phyloP scores from a whole-genome alignment of 2,113 vertebrate species.

The Dendrocopos noguchii region DNA sequence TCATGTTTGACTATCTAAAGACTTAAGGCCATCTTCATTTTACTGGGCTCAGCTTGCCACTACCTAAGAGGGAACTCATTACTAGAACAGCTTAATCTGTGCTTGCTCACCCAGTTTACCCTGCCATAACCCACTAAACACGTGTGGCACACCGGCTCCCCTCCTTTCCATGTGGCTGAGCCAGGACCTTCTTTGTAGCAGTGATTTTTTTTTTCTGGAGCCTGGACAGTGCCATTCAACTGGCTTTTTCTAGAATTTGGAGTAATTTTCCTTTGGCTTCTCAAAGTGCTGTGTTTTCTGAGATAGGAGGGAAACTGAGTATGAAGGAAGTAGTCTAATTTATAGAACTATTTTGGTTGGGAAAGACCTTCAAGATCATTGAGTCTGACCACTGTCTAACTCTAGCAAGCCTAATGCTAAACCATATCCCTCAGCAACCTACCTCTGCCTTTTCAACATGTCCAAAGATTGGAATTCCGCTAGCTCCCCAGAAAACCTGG shows the following conservation, averaged over 20 bases:
- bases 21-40: slow-evolving; percentile 20
- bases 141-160: rapidly evolving
- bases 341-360: no score
- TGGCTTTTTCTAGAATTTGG: background rate
- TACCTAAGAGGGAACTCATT: background rate
- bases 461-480: no score
- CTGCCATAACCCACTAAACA: rapidly evolving
- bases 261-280: background rate
- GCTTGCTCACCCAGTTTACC: rapidly evolving
- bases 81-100: background rate
- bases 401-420: no score
- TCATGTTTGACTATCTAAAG: slow-evolving; percentile 23
- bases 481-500: no score
- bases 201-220: background rate
- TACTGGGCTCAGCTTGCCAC: background rate
- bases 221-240: background rate
- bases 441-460: no score
- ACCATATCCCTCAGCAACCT: no score
- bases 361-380: no score
- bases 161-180: background rate
- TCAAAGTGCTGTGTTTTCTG: background rate
- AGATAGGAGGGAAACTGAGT: background rate
- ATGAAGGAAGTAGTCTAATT: background rate
- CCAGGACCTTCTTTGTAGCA: background rate
- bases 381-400: no score